Evolutionary conservation across 2,888 invertebrate species (phyloP).

Genomic region (Patella pellucida): DNA sequence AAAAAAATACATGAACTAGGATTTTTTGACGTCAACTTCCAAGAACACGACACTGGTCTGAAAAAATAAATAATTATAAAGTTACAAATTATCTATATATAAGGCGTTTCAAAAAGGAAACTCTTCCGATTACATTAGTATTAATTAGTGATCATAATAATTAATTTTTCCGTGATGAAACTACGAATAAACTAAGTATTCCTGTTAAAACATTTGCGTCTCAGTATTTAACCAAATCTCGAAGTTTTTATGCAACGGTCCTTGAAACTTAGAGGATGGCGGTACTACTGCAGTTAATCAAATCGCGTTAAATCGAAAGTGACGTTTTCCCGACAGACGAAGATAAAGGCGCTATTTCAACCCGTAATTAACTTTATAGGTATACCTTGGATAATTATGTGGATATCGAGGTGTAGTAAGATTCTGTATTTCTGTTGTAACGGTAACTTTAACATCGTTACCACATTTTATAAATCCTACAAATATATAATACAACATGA

Average conservation of each 20-base stretch:
- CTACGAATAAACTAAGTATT: no score
- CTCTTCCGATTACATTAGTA: no score
- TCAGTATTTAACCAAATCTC: no score
- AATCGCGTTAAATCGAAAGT: neutral
- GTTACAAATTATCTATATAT: neutral
- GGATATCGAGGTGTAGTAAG: neutral
- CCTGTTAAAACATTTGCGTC: no score
- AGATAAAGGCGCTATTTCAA: neutral
- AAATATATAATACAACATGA: neutral
- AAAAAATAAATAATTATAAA: neutral
- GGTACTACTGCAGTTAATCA: no score
- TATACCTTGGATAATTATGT: neutral
- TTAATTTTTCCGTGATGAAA: no score
- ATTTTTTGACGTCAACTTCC: conserved; percentile 12
- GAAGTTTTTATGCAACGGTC: no score
- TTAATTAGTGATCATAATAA: no score
- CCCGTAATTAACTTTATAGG: neutral
- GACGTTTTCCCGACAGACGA: neutral
- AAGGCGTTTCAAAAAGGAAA: neutral
- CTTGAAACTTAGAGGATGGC: no score
- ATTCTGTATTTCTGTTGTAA: neutral
- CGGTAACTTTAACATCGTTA: neutral
- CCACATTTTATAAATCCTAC: neutral
- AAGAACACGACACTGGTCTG: conserved; percentile 16
- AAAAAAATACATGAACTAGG: neutral